These are phyloP conservation scores for Melanerpes aurifrons DNA, from an alignment of 2,113 vertebrate species.

Conservation along the genomic window DNA sequence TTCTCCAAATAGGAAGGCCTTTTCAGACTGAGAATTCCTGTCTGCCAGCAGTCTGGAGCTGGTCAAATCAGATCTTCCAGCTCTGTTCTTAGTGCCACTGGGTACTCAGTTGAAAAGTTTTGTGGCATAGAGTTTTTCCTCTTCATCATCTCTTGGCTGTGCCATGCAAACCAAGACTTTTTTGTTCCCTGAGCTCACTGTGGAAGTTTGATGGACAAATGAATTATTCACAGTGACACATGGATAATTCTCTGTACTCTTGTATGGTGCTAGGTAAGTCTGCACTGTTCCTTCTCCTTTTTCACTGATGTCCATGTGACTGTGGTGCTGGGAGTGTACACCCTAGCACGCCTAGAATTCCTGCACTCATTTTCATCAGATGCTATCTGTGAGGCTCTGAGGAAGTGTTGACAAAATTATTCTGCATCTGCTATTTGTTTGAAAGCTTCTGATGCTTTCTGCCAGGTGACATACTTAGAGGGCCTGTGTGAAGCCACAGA, in stretches of 20 bases:
- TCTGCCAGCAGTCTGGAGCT: not conserved
- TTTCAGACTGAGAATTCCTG: not conserved
- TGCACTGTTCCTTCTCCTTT: not conserved
- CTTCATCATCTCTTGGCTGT: not conserved
- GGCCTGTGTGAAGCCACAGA: rapidly evolving
- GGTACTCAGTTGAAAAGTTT: not conserved
- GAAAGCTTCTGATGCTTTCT: not conserved
- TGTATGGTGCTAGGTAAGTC: not conserved
- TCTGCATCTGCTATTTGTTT: not conserved
- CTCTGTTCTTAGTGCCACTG: not conserved
- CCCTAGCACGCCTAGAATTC: not conserved
- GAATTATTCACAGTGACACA: not conserved
- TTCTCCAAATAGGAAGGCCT: not conserved
- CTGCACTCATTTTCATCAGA: not conserved
- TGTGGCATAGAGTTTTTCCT: not conserved
- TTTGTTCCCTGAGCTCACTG: not conserved
- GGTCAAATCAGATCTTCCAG: not conserved
- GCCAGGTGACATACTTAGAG: not conserved
- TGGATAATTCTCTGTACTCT: not conserved
- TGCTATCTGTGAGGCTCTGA: not conserved
- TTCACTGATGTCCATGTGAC: not conserved
- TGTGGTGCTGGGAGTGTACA: not conserved
- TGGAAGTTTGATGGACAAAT: not conserved
- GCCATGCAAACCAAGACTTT: rapidly evolving
- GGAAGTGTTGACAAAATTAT: not conserved